Evolutionary conservation across 2,888 invertebrate genomes (phyloP), one percentile per base, ranked within the genome.

Genomic region (Oligia latruncula): DNA sequence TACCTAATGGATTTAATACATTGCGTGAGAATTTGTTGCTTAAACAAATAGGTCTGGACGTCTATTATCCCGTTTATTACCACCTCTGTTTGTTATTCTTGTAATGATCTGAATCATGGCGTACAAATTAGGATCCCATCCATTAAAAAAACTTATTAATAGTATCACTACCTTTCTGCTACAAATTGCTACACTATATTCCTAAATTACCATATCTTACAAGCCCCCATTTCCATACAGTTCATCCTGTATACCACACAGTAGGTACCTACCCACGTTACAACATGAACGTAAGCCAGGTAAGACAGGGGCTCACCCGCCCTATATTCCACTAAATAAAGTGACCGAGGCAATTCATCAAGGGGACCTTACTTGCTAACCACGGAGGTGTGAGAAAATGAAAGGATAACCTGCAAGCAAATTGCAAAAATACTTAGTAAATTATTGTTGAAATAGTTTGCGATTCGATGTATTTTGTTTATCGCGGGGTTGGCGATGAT

Each of bases 331-430:
- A 72, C 90, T 83, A 88, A 86, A 87, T 87, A 87, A 87, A 90
- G 88, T 87, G 87, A 87, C 87, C 88, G 72, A 86, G 70, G 90
- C 81, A 90, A 88, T 90, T 83, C 90, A 86, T 88, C 87, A 88
- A 82, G 77, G 75, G 60, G 70, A 86, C 88, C 88, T 78, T 79
- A 81, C 88, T 66, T 80, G 66, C 74, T 17, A 15, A n/a, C 15
- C 72, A 74, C 11, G 5, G 88, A 75, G 20, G 20, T 40, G n/a
- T n/a, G 11, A 73, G 29, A 2, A 58, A 80, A 73, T 80, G 70
- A n/a, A 84, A 58, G 64, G n/a, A 35, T 72, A 23, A 35, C 35
- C 5, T 40, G 11, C 11, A 29, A 49, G 1, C 13, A 23, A 52
- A 20, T 49, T 70, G 35, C 29, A 55, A n/a, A 20, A 52, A 23